Percentiles rank a stretch among this genome's conserved stretches.
Evolutionary conservation across 1,140 invertebrate genomes (phyloP).

Genomic region (Ostrea denselamellosa): DNA sequence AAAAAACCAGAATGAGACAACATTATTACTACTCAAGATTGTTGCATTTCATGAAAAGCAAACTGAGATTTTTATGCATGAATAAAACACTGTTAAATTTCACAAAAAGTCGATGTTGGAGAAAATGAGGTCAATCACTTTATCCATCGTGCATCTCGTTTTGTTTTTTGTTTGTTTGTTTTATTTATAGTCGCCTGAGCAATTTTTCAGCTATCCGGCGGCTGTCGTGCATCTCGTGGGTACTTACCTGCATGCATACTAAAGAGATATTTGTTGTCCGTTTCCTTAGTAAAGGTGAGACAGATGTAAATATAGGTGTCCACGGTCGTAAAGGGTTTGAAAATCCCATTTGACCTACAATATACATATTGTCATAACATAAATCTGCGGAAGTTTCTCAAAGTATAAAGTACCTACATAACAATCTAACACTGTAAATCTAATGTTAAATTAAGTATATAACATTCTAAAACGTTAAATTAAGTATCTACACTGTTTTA

Average conservation of each 20-base stretch:
- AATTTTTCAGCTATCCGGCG: too few species aligned
- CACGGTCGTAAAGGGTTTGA: not conserved
- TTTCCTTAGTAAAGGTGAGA: not conserved
- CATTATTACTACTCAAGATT: not conserved
- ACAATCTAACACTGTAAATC: too few species aligned
- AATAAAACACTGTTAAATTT: not conserved
- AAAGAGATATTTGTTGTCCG: not conserved
- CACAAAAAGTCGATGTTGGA: too few species aligned
- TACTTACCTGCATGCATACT: not conserved
- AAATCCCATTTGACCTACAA: slow-evolving; percentile 18
- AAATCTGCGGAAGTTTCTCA: too few species aligned
- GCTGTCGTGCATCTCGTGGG: not conserved
- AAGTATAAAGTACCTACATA: too few species aligned
- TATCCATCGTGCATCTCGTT: too few species aligned
- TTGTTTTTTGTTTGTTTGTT: too few species aligned
- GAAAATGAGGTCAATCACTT: too few species aligned
- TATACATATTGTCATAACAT: not conserved
- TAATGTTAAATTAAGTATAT: too few species aligned
- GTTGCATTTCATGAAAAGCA: not conserved
- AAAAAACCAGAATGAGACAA: not conserved
- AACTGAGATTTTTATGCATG: not conserved
- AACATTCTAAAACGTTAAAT: too few species aligned
- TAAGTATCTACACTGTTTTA: too few species aligned
- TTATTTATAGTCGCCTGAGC: too few species aligned
- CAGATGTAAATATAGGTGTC: slow-evolving; percentile 25